Percentiles rank a stretch among this genome's conserved stretches.
Conservation (phyloP, 1,140 invertebrate genomes). For the Drosophila arizonae region DNA sequence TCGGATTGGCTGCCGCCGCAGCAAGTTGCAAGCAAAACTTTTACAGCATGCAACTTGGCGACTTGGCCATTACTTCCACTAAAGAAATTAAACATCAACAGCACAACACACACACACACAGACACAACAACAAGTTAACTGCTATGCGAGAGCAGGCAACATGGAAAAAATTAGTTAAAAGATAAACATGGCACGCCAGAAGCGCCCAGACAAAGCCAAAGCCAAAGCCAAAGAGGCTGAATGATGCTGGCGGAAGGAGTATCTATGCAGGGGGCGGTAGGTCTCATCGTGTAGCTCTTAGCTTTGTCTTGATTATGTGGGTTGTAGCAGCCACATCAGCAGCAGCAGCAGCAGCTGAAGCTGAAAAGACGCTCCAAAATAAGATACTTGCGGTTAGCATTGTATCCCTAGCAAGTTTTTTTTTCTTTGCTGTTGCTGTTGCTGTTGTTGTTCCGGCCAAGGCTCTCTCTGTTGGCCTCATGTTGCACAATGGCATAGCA, state of each 20-base stretch:
- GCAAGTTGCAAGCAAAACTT: slow-evolving; percentile 42
- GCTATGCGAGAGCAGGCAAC: slow-evolving; percentile 58
- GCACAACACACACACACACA: slow-evolving; percentile 34
- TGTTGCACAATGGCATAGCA: slow-evolving; percentile 65
- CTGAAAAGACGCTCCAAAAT: slow-evolving; percentile 51
- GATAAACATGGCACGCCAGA: slow-evolving; percentile 78
- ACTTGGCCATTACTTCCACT: slow-evolving; percentile 69
- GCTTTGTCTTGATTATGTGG: slow-evolving; percentile 79
- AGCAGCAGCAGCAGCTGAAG: slow-evolving; percentile 7
- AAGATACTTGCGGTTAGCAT: slow-evolving; percentile 68
- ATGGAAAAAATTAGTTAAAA: slow-evolving; percentile 81
- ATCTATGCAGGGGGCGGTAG: slow-evolving; percentile 1
- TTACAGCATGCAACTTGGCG: slow-evolving; percentile 66
- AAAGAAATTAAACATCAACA: slow-evolving; percentile 70
- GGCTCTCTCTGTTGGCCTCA: slow-evolving; percentile 27
- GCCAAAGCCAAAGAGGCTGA: slow-evolving; percentile 44
- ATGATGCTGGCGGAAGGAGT: slow-evolving; percentile 23
- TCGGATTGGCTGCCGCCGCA: slow-evolving; percentile 21
- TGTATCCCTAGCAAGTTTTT: slow-evolving; percentile 31
- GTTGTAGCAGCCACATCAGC: slow-evolving; percentile 14
- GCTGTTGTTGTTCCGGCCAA: slow-evolving; percentile 33
- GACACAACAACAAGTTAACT: slow-evolving; percentile 66
- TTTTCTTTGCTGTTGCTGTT: slow-evolving; percentile 18
- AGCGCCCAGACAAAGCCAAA: slow-evolving; percentile 67
- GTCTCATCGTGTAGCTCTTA: slow-evolving; percentile 60